Percentiles rank a stretch among this genome's conserved stretches.
These are phyloP conservation scores for Netelia virgata DNA, from an alignment of 2,888 invertebrate species.

Conservation along the genomic window DNA sequence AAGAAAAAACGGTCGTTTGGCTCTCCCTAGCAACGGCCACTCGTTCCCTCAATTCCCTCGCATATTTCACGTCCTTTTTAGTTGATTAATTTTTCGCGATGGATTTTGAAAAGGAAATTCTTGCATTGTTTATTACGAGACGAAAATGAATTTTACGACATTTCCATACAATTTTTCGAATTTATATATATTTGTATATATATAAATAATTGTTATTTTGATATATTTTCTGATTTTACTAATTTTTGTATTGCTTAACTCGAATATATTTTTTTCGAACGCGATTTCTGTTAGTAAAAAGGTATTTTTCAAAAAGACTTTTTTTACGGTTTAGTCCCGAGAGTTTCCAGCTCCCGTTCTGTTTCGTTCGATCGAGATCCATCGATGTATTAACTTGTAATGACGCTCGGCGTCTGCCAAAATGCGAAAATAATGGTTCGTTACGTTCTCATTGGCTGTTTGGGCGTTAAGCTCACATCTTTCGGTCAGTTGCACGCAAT, in stretches of 20 bases:
- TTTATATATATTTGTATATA: too few relatives aligned
- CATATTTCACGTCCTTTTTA: not conserved
- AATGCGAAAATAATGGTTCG: conserved; percentile 11
- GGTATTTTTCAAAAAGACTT: too few relatives aligned
- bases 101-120: not conserved
- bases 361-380: conserved; percentile 6
- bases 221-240: too few relatives aligned
- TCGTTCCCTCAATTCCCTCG: not conserved
- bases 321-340: too few relatives aligned
- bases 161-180: too few relatives aligned
- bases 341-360: not conserved
- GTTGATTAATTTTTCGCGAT: too few relatives aligned
- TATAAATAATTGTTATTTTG: too few relatives aligned
- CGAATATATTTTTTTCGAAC: too few relatives aligned
- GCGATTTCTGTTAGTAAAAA: too few relatives aligned
- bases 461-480: not conserved
- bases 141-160: not conserved
- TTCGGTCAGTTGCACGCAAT: not conserved
- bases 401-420: not conserved
- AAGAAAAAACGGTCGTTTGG: conserved; percentile 14
- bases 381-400: conserved; percentile 25
- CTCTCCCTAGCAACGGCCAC: conserved; percentile 25
- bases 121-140: not conserved
- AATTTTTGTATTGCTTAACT: too few relatives aligned
- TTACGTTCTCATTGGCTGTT: not conserved